Evolutionary conservation across 2,113 vertebrate species (phyloP).

Genomic region (Neogale vison): DNA sequence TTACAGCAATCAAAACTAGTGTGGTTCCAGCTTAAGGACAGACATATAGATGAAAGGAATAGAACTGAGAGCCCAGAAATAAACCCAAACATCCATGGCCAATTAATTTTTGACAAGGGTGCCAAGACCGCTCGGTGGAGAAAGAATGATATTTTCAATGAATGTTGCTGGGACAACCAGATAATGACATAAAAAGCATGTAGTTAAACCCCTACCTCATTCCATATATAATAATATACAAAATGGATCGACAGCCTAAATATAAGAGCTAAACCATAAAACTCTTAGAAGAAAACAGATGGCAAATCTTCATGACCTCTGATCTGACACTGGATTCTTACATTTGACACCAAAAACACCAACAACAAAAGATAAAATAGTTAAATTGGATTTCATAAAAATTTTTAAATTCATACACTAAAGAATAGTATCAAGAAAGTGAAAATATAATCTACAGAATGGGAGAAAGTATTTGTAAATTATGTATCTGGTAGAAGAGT

Average conservation of each 20-base stretch:
- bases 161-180: background rate
- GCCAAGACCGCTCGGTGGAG: background rate
- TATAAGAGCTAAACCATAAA: background rate
- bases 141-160: background rate
- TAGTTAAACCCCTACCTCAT: background rate
- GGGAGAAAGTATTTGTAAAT: background rate
- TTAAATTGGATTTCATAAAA: background rate
- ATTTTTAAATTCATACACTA: background rate
- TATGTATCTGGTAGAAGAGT: background rate
- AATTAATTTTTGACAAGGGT: background rate
- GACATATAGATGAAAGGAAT: background rate
- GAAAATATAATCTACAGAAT: background rate
- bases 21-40: background rate
- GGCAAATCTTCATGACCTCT: background rate
- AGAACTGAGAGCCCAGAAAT: background rate
- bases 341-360: background rate
- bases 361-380: background rate
- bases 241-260: background rate
- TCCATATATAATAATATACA: background rate
- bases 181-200: background rate
- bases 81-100: background rate
- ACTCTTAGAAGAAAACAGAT: background rate
- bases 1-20: background rate
- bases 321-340: background rate
- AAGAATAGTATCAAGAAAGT: background rate